These are phyloP conservation scores for Teleogryllus occipitalis DNA, from an alignment of 1,140 invertebrate species.

Conservation along the genomic window DNA sequence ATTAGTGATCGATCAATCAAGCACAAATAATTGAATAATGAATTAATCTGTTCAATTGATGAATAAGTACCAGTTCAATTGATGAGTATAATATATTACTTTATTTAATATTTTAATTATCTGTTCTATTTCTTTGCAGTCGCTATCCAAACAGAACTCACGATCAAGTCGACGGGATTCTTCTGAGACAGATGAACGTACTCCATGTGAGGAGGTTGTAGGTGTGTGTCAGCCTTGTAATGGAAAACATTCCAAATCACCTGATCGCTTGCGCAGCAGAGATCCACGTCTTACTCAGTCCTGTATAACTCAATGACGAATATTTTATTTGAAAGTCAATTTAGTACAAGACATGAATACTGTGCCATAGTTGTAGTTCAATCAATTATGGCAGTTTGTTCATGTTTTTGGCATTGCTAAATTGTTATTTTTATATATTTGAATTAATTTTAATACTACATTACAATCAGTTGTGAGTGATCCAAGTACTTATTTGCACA, in stretches of 20 bases:
- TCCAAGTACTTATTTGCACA: not conserved
- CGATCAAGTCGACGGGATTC: slow-evolving; percentile 14
- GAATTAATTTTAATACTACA: not conserved
- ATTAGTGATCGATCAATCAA: no score
- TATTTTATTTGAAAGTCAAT: not conserved
- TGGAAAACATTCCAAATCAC: not conserved
- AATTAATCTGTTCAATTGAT: no score
- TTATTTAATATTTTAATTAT: no score
- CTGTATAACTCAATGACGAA: slow-evolving; percentile 4
- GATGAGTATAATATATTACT: no score
- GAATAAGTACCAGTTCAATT: no score
- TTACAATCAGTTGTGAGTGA: not conserved
- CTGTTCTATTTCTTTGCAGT: not conserved
- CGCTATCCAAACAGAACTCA: slow-evolving; percentile 11
- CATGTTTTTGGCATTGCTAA: not conserved
- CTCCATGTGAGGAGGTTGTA: slow-evolving; percentile 16
- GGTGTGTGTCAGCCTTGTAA: slow-evolving; percentile 9
- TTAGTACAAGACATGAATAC: no score
- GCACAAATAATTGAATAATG: no score
- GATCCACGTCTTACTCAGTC: slow-evolving; percentile 12
- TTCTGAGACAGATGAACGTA: slow-evolving; percentile 1
- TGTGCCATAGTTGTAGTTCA: not conserved
- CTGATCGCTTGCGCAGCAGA: not conserved
- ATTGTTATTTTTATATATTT: not conserved
- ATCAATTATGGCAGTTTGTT: not conserved